Conservation (phyloP, 2,888 invertebrate species). For the Aricia artaxerxes region DNA sequence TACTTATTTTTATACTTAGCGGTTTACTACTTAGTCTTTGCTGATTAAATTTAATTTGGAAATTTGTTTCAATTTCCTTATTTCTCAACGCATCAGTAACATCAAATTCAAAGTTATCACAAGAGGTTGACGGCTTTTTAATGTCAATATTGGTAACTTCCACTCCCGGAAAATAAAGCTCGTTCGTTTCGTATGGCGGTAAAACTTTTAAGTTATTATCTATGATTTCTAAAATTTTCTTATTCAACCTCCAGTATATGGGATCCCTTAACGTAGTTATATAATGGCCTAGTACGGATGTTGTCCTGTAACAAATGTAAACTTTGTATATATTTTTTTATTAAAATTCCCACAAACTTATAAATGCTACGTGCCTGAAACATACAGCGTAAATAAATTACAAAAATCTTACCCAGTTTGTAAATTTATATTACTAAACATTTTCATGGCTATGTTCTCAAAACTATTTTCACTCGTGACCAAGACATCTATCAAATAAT, state of each 20-base stretch:
- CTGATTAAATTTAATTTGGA: conserved; percentile 76
- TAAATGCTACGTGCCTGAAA: background rate
- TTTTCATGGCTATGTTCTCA: conserved; percentile 56
- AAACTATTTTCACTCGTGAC: conserved; percentile 64
- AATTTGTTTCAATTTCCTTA: conserved; percentile 53
- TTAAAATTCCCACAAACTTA: background rate
- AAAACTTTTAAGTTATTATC: conserved; percentile 79
- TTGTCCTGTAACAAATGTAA: conserved; percentile 46
- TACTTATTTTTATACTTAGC: conserved; percentile 83
- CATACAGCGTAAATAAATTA: conserved; percentile 32
- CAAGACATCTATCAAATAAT: conserved; percentile 66
- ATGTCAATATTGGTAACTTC: conserved; percentile 82
- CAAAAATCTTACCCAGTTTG: conserved; percentile 52
- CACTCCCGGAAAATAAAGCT: conserved; percentile 83
- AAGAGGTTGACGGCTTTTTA: conserved; percentile 83
- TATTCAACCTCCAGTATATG: conserved; percentile 84
- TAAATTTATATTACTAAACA: conserved; percentile 51
- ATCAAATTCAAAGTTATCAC: conserved; percentile 83
- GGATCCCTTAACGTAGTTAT: conserved; percentile 85
- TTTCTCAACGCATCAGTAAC: conserved; percentile 81
- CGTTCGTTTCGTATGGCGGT: conserved; percentile 78
- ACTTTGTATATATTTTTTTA: conserved; percentile 32
- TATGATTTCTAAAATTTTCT: conserved; percentile 80
- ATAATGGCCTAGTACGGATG: conserved; percentile 67
- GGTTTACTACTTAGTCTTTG: conserved; percentile 86